phyloP scores from a whole-genome alignment of 2,888 invertebrate genomes.

The Harpagoxenus sublaevis region DNA sequence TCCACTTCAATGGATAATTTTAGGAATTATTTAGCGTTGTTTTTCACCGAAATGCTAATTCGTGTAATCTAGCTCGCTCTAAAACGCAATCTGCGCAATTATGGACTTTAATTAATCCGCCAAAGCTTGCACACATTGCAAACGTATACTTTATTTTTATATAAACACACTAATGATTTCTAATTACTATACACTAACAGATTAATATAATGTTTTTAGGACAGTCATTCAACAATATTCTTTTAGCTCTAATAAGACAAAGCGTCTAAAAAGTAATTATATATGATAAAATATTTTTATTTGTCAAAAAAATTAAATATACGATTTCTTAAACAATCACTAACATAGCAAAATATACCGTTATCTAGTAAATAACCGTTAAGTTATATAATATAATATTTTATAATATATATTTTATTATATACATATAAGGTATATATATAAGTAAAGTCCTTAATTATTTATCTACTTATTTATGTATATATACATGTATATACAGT shows the following conservation, averaged over 20 bases:
- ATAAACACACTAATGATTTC: background rate
- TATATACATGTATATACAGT: background rate
- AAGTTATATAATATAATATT: background rate
- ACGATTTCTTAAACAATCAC: background rate
- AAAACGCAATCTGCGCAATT: background rate
- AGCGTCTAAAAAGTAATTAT: background rate
- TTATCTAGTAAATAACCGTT: background rate
- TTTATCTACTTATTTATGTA: too few species aligned
- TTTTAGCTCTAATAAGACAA: background rate
- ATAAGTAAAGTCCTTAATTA: too few species aligned
- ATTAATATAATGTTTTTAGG: background rate
- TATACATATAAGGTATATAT: too few species aligned
- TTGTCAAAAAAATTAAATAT: background rate
- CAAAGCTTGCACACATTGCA: constrained; percentile 2
- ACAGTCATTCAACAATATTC: background rate
- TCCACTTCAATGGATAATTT: background rate
- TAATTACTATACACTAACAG: background rate
- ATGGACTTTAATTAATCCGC: constrained; percentile 25
- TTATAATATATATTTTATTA: too few species aligned
- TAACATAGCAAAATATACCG: background rate
- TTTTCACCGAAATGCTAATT: constrained; percentile 17
- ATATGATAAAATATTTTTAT: background rate
- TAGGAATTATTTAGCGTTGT: background rate
- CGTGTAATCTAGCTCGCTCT: constrained; percentile 10
- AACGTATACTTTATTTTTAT: background rate